Percentiles rank a stretch among this genome's conserved stretches.
Conservation (phyloP, 1,140 invertebrate species). For the Triops cancriformis region DNA sequence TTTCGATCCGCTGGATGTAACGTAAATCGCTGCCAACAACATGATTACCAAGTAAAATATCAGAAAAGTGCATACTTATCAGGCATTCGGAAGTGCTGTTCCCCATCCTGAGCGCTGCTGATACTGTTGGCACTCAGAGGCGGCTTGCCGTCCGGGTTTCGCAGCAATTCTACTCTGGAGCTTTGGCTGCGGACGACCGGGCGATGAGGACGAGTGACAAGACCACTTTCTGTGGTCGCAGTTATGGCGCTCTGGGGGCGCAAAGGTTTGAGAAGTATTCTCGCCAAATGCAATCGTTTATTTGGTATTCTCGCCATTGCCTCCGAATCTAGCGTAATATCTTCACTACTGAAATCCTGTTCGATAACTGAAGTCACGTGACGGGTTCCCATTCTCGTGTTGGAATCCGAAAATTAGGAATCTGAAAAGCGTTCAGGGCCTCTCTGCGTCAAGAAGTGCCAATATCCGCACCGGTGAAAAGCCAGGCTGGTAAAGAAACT, state of each 20-base stretch:
- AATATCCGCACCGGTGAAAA: too few relatives aligned
- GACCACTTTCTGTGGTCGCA: not conserved
- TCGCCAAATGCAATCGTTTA: not conserved
- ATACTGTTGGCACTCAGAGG: constrained; percentile 23
- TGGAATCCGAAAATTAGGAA: not conserved
- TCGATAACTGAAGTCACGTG: not conserved
- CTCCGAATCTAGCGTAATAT: not conserved
- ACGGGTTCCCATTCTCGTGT: not conserved
- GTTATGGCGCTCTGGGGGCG: not conserved
- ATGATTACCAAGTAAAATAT: not conserved
- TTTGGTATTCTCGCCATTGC: not conserved
- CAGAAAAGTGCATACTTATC: constrained; percentile 16
- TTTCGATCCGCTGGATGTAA: too few relatives aligned
- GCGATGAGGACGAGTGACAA: constrained; percentile 17
- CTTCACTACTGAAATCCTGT: not conserved
- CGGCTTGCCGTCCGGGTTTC: constrained; percentile 15
- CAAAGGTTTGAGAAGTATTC: not conserved
- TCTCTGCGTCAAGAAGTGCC: too few relatives aligned
- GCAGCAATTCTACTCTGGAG: constrained; percentile 25
- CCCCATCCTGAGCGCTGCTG: constrained; percentile 22
- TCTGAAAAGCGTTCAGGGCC: not conserved
- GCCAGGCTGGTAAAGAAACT: too few relatives aligned
- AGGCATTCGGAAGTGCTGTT: constrained; percentile 24
- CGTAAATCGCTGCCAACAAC: not conserved
- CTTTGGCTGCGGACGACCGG: constrained; percentile 27